Evolutionary conservation across 1,140 invertebrate genomes (phyloP).

Genomic region (Lasioglossum baleicum): DNA sequence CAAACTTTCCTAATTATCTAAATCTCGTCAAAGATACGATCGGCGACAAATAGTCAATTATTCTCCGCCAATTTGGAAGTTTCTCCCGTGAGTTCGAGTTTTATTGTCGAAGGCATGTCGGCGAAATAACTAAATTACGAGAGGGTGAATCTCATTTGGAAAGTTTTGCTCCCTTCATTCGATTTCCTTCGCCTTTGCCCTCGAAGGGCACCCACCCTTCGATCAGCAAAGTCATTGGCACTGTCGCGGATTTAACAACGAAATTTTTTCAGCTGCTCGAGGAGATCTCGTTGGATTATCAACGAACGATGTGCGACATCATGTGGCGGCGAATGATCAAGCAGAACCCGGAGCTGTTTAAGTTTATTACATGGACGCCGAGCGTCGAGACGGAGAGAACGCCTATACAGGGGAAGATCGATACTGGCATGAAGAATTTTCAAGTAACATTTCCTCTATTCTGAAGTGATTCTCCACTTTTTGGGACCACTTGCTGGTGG

Average conservation of each 20-base stretch:
- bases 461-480: too few species aligned
- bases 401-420: slow-evolving; percentile 70
- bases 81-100: not conserved
- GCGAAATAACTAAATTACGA: too few species aligned
- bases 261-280: slow-evolving; percentile 62
- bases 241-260: too few species aligned
- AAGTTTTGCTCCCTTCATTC: too few species aligned
- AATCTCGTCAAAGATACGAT: too few species aligned
- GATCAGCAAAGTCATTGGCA: too few species aligned
- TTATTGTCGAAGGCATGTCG: not conserved
- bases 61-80: not conserved
- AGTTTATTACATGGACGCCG: slow-evolving; percentile 72
- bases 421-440: slow-evolving; percentile 80
- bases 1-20: too few species aligned
- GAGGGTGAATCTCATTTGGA: too few species aligned
- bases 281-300: slow-evolving; percentile 76
- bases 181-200: too few species aligned
- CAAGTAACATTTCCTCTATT: slow-evolving; percentile 6
- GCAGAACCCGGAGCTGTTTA: slow-evolving; percentile 76
- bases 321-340: slow-evolving; percentile 79
- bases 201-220: too few species aligned
- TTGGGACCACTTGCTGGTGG: too few species aligned
- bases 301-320: slow-evolving; percentile 80
- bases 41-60: not conserved
- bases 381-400: slow-evolving; percentile 65